Evolutionary conservation across 2,113 vertebrate genomes (phyloP).

Genomic region (Tichodroma muraria): DNA sequence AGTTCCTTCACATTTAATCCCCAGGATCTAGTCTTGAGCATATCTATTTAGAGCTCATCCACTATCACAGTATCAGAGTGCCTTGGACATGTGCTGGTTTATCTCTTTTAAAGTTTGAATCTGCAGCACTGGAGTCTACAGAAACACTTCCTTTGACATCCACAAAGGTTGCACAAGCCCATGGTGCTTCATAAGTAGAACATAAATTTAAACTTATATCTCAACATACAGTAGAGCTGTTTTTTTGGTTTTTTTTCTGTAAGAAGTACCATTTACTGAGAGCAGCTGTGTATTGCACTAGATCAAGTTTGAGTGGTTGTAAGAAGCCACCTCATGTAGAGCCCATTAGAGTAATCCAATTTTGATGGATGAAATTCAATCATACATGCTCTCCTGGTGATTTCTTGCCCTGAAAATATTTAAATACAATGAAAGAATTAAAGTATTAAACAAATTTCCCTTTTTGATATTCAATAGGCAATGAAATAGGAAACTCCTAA

Average conservation of each 20-base stretch:
- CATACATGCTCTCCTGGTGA: neutral
- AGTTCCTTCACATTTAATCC: neutral
- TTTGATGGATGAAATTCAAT: slow-evolving; percentile 39
- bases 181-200: neutral
- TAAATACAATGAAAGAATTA: slow-evolving; percentile 39
- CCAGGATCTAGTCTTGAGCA: neutral
- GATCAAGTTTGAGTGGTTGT: slow-evolving; percentile 17
- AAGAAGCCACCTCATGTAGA: slow-evolving; percentile 24
- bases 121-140: neutral
- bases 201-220: neutral
- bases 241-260: neutral
- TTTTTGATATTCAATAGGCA: neutral
- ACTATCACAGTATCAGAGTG: neutral
- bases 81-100: neutral
- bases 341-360: slow-evolving; percentile 42
- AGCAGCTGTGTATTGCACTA: neutral
- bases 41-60: neutral
- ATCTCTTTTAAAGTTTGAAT: neutral
- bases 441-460: slow-evolving; percentile 12
- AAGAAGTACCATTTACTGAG: neutral
- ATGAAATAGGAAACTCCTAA: slow-evolving; percentile 8
- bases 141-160: neutral
- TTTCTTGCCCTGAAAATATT: slow-evolving; percentile 23
- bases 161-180: neutral
- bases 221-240: neutral